phyloP scores from a whole-genome alignment of 2,888 invertebrate genomes.

The Dolomedes plantarius region DNA sequence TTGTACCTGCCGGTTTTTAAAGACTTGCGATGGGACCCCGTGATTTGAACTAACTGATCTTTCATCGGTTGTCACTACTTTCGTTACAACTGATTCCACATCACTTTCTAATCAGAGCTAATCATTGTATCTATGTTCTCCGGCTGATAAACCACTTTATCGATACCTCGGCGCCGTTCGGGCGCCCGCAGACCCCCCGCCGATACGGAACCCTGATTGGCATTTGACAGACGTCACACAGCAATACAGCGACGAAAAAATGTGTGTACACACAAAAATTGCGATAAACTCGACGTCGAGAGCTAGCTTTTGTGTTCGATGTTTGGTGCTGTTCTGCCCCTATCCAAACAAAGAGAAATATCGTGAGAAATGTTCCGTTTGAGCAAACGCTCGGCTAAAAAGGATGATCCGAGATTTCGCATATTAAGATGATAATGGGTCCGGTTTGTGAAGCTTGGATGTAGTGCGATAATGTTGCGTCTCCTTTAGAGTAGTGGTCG shows the following conservation, averaged over 20 bases:
- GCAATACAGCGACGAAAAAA: not conserved
- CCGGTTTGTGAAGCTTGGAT: not conserved
- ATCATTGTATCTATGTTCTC: not conserved
- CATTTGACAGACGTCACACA: slow-evolving; percentile 4
- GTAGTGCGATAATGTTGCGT: not conserved
- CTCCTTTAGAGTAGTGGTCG: not conserved
- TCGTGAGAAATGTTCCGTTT: not conserved
- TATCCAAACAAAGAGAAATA: not conserved
- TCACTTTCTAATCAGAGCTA: not conserved
- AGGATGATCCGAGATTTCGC: not conserved
- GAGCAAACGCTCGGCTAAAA: not conserved
- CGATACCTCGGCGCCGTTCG: not conserved
- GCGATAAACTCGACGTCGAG: not conserved
- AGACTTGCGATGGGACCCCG: no score
- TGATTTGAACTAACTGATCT: not conserved
- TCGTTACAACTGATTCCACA: not conserved
- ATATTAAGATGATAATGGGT: not conserved
- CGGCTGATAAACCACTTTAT: not conserved
- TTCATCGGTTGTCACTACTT: not conserved
- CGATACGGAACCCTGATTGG: not conserved
- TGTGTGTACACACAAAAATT: not conserved
- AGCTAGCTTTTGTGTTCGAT: not conserved
- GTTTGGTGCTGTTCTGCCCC: not conserved
- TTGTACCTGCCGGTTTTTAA: no score
- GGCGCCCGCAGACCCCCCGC: not conserved